Evolutionary conservation across 2,113 vertebrate genomes (phyloP).

Genomic region (Neoarius graeffei): DNA sequence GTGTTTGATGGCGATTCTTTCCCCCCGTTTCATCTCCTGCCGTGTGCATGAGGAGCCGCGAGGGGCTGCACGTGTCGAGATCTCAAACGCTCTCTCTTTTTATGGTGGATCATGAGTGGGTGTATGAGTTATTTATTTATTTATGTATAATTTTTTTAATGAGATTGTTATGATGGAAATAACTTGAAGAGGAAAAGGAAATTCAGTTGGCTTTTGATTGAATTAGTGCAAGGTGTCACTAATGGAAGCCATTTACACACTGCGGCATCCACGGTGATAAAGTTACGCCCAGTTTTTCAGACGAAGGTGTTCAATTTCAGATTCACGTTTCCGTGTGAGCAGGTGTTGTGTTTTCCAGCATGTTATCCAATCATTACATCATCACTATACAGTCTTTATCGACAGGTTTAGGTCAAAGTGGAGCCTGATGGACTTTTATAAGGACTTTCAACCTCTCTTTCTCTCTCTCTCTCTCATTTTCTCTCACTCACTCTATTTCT

Average conservation of each 20-base stretch:
- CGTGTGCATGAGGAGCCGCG: conserved; percentile 72
- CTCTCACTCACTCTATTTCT: too few relatives aligned
- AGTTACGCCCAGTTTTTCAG: neutral
- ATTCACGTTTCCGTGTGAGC: too few relatives aligned
- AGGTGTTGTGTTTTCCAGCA: too few relatives aligned
- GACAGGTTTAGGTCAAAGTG: neutral
- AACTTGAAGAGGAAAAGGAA: neutral
- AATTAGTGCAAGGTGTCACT: neutral
- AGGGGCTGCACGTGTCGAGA: conserved; percentile 56
- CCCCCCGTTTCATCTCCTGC: conserved; percentile 80
- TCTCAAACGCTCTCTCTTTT: conserved; percentile 16
- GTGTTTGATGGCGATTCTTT: conserved; percentile 89
- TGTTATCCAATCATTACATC: neutral
- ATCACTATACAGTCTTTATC: neutral
- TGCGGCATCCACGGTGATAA: neutral
- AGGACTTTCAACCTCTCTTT: neutral
- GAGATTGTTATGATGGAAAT: conserved; percentile 7
- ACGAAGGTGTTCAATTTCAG: too few relatives aligned
- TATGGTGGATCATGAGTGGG: conserved; percentile 54
- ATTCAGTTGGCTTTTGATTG: neutral
- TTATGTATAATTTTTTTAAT: neutral
- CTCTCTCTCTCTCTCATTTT: neutral
- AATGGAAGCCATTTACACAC: neutral
- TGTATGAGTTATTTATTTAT: conserved; percentile 62
- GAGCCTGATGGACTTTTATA: neutral